Base-by-base conservation (phyloP, 2,113 vertebrate genomes). In the Tachuris rubrigastra region DNA sequence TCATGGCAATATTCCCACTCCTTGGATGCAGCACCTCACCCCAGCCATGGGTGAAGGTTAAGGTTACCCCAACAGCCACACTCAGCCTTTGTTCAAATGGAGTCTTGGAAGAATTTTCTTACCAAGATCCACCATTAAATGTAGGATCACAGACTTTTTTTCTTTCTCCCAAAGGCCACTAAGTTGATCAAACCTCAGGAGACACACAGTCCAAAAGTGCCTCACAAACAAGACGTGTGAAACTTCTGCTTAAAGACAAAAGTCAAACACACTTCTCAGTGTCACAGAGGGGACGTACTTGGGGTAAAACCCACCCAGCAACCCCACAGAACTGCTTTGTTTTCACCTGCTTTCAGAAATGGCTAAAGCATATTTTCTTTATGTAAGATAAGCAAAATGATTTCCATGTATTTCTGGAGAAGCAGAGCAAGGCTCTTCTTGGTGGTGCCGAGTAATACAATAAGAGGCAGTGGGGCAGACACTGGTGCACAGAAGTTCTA, bases 1-100 rank as follows among this genome's bases (percentile, higher is more conserved):
- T 73, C 14, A 3, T 30, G 52, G 12, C 19, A 65, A 22, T 42
- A 66, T n/a, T 24, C 30, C 28, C 22, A 12, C 8, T 23, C 15
- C 0, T 14, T 17, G 15, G 23, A 33, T 31, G 46, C 42, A 66
- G 59, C 49, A 66, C 20, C 31, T 66, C 27, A 12, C 6, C 33
- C 18, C 37, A 63, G 46, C 60, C 31, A 2, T 0, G 6, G 50
- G 23, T 4, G 5, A 58, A 7, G 1, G 1, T 4, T 12, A 47
- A n/a, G n/a, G n/a, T n/a, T n/a, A n/a, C 55, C 9, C 6, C 20
- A 47, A 39, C 39, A 59, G 69, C 59, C 16, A 33, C 15, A 2
- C 9, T n/a, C 6, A 2, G 53, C 24, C 41, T 39, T 52, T 5
- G 12, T 8, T 60, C 79, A 63, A 18, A 62, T 3, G 6, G 18